Percentiles rank a stretch among this genome's conserved stretches.
phyloP scores from a whole-genome alignment of 1,140 invertebrate species.

The Drosophila athabasca region DNA sequence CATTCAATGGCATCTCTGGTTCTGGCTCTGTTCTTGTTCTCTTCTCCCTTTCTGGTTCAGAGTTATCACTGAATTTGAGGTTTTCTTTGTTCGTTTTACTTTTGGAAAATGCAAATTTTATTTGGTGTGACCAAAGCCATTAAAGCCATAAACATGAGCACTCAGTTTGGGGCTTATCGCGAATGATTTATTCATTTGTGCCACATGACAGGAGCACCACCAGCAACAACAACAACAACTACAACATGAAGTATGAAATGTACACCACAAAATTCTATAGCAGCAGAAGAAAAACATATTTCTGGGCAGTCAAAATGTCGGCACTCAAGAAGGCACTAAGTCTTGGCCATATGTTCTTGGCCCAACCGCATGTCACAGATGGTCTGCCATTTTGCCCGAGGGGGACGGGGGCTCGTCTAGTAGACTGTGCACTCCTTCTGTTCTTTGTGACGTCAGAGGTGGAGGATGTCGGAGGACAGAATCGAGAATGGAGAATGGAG shows the following conservation, averaged over 20 bases:
- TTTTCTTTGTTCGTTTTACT: constrained; percentile 13
- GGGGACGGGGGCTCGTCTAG: constrained; percentile 2
- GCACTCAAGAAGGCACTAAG: constrained; percentile 34
- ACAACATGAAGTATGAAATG: constrained; percentile 32
- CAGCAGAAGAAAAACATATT: constrained; percentile 22
- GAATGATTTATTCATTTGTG: constrained; percentile 72
- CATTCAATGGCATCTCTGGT: constrained; percentile 39
- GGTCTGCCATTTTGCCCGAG: background rate
- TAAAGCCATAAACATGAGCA: constrained; percentile 58
- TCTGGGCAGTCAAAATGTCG: constrained; percentile 68
- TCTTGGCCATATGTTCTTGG: constrained; percentile 34
- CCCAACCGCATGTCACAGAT: constrained; percentile 34
- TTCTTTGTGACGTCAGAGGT: constrained; percentile 40
- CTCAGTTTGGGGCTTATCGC: constrained; percentile 60
- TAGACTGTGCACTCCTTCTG: background rate
- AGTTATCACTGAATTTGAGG: constrained; percentile 11
- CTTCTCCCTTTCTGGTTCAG: background rate
- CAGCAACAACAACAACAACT: constrained; percentile 24
- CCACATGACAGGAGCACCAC: constrained; percentile 36
- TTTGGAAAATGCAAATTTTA: constrained; percentile 47
- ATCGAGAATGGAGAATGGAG: constrained; percentile 20
- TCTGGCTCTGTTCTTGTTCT: no score
- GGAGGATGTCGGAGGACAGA: constrained; percentile 12
- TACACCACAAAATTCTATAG: constrained; percentile 41
- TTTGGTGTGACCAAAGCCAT: constrained; percentile 47